Evolutionary conservation across 2,888 invertebrate species (phyloP).

Genomic region (Autographa pulchrina): DNA sequence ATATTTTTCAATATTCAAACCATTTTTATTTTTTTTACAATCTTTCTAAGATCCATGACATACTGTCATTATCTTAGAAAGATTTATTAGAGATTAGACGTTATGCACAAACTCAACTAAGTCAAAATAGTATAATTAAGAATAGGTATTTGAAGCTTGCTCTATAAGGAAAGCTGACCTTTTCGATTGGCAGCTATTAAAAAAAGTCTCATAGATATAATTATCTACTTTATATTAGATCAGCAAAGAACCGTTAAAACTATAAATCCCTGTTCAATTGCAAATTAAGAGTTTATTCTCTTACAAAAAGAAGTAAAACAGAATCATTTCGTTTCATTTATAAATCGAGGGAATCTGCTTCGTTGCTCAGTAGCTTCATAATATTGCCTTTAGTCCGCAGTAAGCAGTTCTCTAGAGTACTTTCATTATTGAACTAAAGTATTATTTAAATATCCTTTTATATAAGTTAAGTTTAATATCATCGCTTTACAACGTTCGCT

Average conservation of each 20-base stretch:
- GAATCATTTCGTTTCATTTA: neutral
- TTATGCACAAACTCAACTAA: too few relatives aligned
- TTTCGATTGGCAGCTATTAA: neutral
- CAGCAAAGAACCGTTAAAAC: neutral
- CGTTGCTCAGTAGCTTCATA: neutral
- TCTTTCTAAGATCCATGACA: too few relatives aligned
- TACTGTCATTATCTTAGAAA: too few relatives aligned
- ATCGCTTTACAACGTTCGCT: too few relatives aligned
- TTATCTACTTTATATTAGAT: neutral
- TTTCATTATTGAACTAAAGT: neutral
- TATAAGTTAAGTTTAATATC: too few relatives aligned
- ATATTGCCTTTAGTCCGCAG: neutral
- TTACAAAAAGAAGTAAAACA: neutral
- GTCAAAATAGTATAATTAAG: too few relatives aligned
- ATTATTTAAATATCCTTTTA: too few relatives aligned
- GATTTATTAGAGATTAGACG: too few relatives aligned
- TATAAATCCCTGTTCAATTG: neutral
- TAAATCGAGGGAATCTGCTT: neutral
- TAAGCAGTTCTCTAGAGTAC: neutral
- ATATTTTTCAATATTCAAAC: too few relatives aligned
- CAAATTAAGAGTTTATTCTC: neutral
- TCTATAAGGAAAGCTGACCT: neutral
- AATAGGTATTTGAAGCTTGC: too few relatives aligned
- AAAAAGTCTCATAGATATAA: neutral
- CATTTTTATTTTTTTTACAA: too few relatives aligned